These are phyloP conservation scores for Semicossyphus pulcher DNA, from an alignment of 2,113 vertebrate genomes.

Conservation along the genomic window DNA sequence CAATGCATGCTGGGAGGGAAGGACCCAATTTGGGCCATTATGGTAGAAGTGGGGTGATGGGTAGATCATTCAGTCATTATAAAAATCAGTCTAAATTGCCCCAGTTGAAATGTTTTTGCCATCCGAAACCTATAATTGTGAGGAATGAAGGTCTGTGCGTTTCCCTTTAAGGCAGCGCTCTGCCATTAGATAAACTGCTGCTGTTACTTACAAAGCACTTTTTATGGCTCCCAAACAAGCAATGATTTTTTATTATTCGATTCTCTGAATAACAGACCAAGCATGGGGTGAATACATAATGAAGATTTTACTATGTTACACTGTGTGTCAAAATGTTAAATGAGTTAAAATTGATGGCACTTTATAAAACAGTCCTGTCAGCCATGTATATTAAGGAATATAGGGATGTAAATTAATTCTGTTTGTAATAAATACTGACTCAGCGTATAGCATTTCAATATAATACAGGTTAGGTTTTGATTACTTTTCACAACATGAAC, in stretches of 20 bases:
- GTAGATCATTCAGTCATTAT: constrained; percentile 10
- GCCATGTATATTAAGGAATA: no score
- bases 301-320: not conserved
- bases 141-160: constrained; percentile 18
- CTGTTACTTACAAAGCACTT: not conserved
- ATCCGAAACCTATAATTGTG: constrained; percentile 43
- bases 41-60: constrained; percentile 14
- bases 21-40: constrained; percentile 30
- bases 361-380: no score
- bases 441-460: no score
- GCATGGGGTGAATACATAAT: not conserved
- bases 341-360: no score
- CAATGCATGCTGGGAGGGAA: constrained; percentile 42
- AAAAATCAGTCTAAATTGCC: constrained; percentile 37
- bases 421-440: no score
- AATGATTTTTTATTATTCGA: not conserved
- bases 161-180: constrained; percentile 2
- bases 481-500: no score
- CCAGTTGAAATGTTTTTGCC: constrained; percentile 23
- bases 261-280: constrained; percentile 9
- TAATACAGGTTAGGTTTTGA: no score
- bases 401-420: no score
- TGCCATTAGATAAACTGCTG: constrained; percentile 19
- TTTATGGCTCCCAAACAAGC: constrained; percentile 16
- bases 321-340: no score